Evolutionary conservation across 2,888 invertebrate species (phyloP).

Genomic region (Coelinius sp.): DNA sequence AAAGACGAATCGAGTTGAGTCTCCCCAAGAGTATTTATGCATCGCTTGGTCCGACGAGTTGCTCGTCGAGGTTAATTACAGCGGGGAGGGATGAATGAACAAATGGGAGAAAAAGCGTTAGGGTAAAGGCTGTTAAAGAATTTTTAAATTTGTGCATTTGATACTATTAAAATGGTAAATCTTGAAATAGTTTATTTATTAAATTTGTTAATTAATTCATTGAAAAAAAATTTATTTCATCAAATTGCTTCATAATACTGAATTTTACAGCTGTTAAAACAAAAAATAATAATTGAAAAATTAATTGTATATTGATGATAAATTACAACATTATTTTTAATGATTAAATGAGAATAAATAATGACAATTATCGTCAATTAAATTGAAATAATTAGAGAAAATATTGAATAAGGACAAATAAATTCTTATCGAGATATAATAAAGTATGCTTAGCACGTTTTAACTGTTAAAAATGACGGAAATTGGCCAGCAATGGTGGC

Average conservation of each 20-base stretch:
- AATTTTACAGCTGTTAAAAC: too few relatives aligned
- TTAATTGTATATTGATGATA: too few relatives aligned
- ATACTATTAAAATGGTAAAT: neutral
- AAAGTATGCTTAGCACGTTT: slow-evolving; percentile 39
- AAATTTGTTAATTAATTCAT: too few relatives aligned
- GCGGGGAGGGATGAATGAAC: neutral
- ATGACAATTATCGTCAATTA: neutral
- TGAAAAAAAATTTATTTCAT: too few relatives aligned
- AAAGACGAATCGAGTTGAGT: slow-evolving; percentile 30
- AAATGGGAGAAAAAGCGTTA: neutral
- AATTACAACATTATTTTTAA: too few relatives aligned
- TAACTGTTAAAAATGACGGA: slow-evolving; percentile 24
- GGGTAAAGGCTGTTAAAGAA: neutral
- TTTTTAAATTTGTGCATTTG: neutral
- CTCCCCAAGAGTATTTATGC: neutral
- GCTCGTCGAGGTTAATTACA: slow-evolving; percentile 15
- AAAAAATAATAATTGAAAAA: too few relatives aligned
- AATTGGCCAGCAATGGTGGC: slow-evolving; percentile 31
- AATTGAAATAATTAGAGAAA: neutral
- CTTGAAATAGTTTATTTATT: too few relatives aligned
- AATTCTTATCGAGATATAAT: neutral
- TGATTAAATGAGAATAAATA: neutral
- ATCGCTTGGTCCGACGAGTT: neutral
- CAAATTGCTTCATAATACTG: too few relatives aligned
- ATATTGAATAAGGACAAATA: neutral